Evolutionary conservation across 1,140 invertebrate species (phyloP).

Genomic region (Drosophila azteca): DNA sequence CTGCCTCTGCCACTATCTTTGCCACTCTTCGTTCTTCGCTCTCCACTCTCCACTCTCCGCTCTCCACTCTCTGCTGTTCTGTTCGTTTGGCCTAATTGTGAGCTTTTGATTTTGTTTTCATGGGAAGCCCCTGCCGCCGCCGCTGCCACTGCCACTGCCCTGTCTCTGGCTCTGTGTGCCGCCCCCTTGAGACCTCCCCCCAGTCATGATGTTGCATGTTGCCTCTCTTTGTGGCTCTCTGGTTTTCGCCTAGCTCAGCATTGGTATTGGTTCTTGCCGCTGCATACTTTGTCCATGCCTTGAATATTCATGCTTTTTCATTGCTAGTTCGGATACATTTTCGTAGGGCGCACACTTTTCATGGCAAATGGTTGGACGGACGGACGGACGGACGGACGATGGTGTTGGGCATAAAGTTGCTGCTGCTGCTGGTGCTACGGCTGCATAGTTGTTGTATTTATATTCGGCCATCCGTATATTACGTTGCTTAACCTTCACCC

Average conservation of each 20-base stretch:
- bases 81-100: slow-evolving; percentile 76
- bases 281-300: slow-evolving; percentile 68
- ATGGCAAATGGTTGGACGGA: slow-evolving; percentile 18
- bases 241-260: slow-evolving; percentile 58
- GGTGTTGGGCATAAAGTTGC: slow-evolving; percentile 24
- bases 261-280: slow-evolving; percentile 42
- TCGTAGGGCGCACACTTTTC: slow-evolving; percentile 29
- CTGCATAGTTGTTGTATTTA: slow-evolving; percentile 49
- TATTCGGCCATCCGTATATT: slow-evolving; percentile 63
- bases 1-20: slow-evolving; percentile 8
- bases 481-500: slow-evolving; percentile 74
- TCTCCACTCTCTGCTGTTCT: background rate
- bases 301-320: slow-evolving; percentile 55
- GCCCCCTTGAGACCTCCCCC: too few relatives aligned
- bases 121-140: slow-evolving; percentile 40
- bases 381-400: too few relatives aligned
- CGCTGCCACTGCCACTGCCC: slow-evolving; percentile 1
- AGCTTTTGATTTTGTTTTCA: slow-evolving; percentile 79
- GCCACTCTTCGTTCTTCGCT: slow-evolving; percentile 11
- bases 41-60: background rate
- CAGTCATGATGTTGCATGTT: slow-evolving; percentile 10
- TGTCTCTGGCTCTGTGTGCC: slow-evolving; percentile 7
- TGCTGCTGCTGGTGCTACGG: slow-evolving; percentile 37
- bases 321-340: slow-evolving; percentile 17
- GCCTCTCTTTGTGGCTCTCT: background rate